phyloP scores from a whole-genome alignment of 2,888 invertebrate species.

The Pollenia griseotomentosa region DNA sequence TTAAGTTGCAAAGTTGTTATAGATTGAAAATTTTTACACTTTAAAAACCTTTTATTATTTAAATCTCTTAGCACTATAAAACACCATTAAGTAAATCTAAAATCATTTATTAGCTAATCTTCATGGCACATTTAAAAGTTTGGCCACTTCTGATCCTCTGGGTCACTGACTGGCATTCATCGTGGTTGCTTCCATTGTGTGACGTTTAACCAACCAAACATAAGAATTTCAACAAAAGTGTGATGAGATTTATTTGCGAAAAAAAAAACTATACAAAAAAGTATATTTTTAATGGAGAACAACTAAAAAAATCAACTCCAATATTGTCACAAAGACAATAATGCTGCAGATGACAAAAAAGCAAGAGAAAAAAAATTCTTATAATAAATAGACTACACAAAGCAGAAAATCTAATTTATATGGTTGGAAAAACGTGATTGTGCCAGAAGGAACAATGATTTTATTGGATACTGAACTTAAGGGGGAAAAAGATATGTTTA shows the following conservation, averaged over 20 bases:
- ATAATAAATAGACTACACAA: conserved; percentile 39
- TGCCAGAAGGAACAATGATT: conserved; percentile 26
- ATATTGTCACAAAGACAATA: conserved; percentile 63
- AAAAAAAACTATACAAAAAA: conserved; percentile 16
- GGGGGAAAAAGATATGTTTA: background rate
- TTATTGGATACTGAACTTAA: conserved; percentile 9
- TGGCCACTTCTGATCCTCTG: conserved; percentile 22
- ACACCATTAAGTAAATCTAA: too few species aligned
- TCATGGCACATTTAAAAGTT: background rate
- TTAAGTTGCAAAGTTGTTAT: too few species aligned
- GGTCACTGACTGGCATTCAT: conserved; percentile 57
- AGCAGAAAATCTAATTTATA: conserved; percentile 65
- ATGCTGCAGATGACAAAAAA: conserved; percentile 36
- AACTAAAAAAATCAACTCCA: conserved; percentile 36
- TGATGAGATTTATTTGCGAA: conserved; percentile 64
- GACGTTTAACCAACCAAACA: conserved; percentile 32
- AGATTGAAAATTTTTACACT: too few species aligned
- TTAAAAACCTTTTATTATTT: too few species aligned
- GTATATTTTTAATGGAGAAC: conserved; percentile 49
- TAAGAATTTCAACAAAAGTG: conserved; percentile 55
- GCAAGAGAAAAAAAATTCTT: conserved; percentile 1
- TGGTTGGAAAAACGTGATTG: conserved; percentile 51
- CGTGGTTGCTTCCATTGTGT: conserved; percentile 23
- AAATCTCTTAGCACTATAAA: too few species aligned
- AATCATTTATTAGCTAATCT: too few species aligned